Evolutionary conservation across 2,113 vertebrate species (phyloP), one percentile per base, ranked within the genome.

Genomic region (Atrichornis clamosus): DNA sequence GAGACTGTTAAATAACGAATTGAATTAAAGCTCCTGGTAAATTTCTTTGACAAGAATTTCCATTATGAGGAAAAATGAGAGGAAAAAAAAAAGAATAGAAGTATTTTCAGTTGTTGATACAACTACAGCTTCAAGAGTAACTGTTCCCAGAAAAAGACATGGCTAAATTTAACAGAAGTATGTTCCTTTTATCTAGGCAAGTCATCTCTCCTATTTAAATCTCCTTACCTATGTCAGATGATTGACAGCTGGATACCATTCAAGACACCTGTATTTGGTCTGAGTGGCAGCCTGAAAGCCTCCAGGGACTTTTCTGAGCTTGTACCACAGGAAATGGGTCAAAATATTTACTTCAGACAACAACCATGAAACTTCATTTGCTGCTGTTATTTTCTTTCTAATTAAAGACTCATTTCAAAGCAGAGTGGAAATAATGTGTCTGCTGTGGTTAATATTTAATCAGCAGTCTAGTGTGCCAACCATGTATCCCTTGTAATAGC

Each of bases 281-380:
- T 87, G 84, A 97, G 39, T 75, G 63, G 93, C 87, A 96, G 84
- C 52, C 72, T 91, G 76, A 87, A 84, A 69, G 26, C 56, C 95
- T 80, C 87, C 2, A 15, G 94, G 73, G 94, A 72, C 47, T 93
- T 96, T 89, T 95, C 80, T 80, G 86, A 84, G 91, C 84, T 84
- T 90, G 90, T 93, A 94, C 94, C 96, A 80, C 87, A 87, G 83
- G 89, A 89, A 94, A 73, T 5, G 23, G 78, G 84, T 96, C 75
- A 97, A 97, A 98, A 97, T 82, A 95, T 96, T 97, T 89, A 95
- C 88, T 96, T 91, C 94, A 87, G 88, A 63, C 69, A 96, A 81
- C 89, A 78, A 80, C 84, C 81, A 90, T 95, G 91, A 97, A 97
- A 96, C 44, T 84, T 95, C 63, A 96, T 95, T 96, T 92, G 83